These are phyloP conservation scores for Cichladusa arquata DNA, from an alignment of 2,113 vertebrate genomes.

Conservation along the genomic window DNA sequence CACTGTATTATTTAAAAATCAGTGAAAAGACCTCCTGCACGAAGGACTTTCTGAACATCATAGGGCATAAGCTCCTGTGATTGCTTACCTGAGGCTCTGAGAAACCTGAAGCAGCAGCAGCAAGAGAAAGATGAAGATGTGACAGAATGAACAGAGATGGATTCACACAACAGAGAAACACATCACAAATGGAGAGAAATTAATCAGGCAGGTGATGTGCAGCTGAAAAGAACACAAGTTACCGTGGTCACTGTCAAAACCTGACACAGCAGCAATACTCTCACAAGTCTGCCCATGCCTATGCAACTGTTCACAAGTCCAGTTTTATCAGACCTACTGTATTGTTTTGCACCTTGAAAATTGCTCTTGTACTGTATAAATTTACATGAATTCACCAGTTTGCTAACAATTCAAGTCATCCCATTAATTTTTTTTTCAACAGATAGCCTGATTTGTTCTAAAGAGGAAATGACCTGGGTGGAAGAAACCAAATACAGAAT, in stretches of 20 bases:
- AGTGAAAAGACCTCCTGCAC: neutral
- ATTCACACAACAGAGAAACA: conserved; percentile 77
- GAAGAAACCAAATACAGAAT: neutral
- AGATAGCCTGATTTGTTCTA: neutral
- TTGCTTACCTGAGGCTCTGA: conserved; percentile 67
- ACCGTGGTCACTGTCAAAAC: conserved; percentile 49
- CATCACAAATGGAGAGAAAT: conserved; percentile 77
- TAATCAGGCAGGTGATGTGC: conserved; percentile 66
- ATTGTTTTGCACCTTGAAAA: neutral
- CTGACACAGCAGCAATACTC: conserved; percentile 20
- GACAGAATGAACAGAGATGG: conserved; percentile 73
- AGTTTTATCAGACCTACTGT: neutral
- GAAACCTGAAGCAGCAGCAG: conserved; percentile 70
- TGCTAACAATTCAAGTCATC: neutral
- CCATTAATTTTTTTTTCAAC: neutral
- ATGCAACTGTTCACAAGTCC: neutral
- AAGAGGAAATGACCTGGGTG: neutral
- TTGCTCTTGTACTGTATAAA: neutral
- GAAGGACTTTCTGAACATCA: neutral
- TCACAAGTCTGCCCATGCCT: neutral
- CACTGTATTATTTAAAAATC: neutral
- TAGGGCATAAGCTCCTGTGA: neutral
- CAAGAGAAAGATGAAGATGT: conserved; percentile 73
- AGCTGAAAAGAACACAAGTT: conserved; percentile 77
- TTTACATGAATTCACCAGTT: neutral